Evolutionary conservation across 2,888 invertebrate species (phyloP).

Genomic region (Anarsia innoxiella): DNA sequence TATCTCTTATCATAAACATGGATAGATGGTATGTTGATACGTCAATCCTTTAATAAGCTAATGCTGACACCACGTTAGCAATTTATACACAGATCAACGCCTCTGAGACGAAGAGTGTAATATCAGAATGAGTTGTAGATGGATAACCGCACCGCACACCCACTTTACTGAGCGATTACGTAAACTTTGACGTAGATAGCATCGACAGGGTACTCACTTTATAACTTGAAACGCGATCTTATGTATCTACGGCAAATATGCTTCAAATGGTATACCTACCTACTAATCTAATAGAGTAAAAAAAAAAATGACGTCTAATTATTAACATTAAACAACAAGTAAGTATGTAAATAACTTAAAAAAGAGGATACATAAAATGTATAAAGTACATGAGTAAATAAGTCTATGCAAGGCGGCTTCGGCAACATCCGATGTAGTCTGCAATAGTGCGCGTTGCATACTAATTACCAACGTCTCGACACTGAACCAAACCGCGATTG

Average conservation of each 20-base stretch:
- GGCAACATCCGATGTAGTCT: slow-evolving; percentile 10
- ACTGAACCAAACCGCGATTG: slow-evolving; percentile 2
- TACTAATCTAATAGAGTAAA: too few species aligned
- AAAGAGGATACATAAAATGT: too few species aligned
- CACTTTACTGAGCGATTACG: slow-evolving; percentile 1
- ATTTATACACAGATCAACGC: slow-evolving; percentile 20
- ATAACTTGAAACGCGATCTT: too few species aligned
- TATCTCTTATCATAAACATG: slow-evolving; percentile 1
- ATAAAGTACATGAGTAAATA: too few species aligned
- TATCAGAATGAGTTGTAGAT: background rate
- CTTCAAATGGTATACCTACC: too few species aligned
- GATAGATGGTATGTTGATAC: slow-evolving; percentile 5
- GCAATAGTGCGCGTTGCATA: slow-evolving; percentile 3
- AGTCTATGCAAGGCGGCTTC: too few species aligned
- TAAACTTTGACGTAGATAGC: slow-evolving; percentile 1
- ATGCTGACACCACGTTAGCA: background rate
- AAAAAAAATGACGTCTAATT: too few species aligned
- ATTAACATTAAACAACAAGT: too few species aligned
- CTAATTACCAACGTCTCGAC: slow-evolving; percentile 9
- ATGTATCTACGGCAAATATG: too few species aligned
- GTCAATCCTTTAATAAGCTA: slow-evolving; percentile 18
- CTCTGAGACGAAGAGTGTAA: background rate
- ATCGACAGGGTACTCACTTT: background rate
- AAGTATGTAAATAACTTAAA: too few species aligned
- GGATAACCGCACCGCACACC: background rate